Percentiles rank a stretch among this genome's conserved stretches.
phyloP scores from a whole-genome alignment of 2,113 vertebrate genomes.

The Panthera tigris region DNA sequence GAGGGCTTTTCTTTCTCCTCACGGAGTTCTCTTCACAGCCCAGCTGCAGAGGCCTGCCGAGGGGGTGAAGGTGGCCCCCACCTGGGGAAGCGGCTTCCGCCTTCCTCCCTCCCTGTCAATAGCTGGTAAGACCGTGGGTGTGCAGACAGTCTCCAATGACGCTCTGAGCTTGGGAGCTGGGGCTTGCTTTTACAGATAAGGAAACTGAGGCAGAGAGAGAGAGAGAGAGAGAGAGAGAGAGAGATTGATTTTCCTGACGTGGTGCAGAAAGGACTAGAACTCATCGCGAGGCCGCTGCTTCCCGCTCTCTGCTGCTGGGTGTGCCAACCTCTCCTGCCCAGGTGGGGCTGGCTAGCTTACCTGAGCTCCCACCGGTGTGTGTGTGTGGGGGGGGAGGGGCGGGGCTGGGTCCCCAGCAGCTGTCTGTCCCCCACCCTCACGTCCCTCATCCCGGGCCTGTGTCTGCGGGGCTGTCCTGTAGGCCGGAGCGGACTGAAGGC shows the following conservation, averaged over 20 bases:
- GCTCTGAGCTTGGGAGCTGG: background rate
- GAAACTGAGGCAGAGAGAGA: background rate
- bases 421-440: background rate
- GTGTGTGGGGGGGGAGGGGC: background rate
- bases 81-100: background rate
- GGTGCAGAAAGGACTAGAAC: background rate
- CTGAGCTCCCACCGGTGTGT: too few species aligned
- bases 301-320: too few species aligned
- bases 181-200: background rate
- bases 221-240: background rate
- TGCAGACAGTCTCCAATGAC: background rate
- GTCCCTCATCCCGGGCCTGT: background rate
- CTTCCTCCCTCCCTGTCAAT: background rate
- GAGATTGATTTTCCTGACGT: background rate
- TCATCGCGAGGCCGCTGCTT: background rate
- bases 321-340: background rate
- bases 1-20: background rate
- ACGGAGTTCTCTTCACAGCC: background rate
- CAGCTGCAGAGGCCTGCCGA: background rate
- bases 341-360: fast-evolving
- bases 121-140: background rate
- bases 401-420: background rate
- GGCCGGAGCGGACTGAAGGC: background rate
- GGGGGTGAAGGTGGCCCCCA: background rate
- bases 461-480: background rate